These are phyloP conservation scores for Pharmacophagus antenor DNA, from an alignment of 2,888 invertebrate genomes.

Conservation along the genomic window DNA sequence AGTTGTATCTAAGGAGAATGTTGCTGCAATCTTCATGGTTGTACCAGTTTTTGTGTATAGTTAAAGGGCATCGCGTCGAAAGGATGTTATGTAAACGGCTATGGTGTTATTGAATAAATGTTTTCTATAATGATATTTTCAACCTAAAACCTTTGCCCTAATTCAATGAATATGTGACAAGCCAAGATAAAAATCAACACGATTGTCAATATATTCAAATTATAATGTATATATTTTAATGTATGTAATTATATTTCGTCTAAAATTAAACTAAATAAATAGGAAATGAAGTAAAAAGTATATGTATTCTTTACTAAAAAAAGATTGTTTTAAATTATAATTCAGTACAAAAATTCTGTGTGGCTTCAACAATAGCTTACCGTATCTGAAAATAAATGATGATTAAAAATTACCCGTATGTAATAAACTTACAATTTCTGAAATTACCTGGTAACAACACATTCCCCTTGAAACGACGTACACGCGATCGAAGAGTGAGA, in stretches of 20 bases:
- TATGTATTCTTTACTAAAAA: no score
- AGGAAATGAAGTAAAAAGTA: no score
- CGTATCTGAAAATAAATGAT: neutral
- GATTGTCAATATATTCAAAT: neutral
- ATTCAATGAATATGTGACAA: neutral
- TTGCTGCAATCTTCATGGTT: neutral
- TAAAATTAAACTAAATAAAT: no score
- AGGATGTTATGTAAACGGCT: neutral
- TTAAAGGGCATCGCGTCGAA: neutral
- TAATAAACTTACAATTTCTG: neutral
- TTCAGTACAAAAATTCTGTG: no score
- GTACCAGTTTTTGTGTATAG: constrained; percentile 24
- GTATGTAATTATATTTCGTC: no score
- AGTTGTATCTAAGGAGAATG: constrained; percentile 13
- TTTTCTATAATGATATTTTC: neutral
- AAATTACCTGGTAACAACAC: constrained; percentile 75
- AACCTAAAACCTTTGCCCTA: neutral
- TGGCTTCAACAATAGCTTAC: no score
- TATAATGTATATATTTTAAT: no score
- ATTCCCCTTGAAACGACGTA: constrained; percentile 82
- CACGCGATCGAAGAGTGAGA: constrained; percentile 87
- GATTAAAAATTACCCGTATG: neutral
- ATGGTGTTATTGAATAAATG: neutral
- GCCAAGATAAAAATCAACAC: neutral
- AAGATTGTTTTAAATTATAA: no score